Evolutionary conservation across 2,113 vertebrate species (phyloP), one percentile per base, ranked within the genome.

Genomic region (Pseudolaguvia tuberculata): DNA sequence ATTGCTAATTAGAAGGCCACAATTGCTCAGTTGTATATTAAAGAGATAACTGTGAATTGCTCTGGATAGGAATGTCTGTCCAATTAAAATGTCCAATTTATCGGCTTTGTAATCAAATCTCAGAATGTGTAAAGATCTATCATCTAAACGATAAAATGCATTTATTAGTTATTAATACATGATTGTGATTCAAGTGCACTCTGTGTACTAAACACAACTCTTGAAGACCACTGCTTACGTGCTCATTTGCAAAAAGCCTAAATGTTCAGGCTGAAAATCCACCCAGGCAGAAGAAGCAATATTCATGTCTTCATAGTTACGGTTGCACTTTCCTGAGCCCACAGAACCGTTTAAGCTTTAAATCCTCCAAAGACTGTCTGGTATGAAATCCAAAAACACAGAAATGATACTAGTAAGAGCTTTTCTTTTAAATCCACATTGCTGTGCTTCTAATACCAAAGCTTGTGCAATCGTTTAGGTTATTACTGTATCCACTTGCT

Each of bases 401-500:
- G 45, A 50, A 50, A 50, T 50, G 45, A 27, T 15, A 20, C 45
- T 20, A 12, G 15, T 5, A 17, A 2, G 23, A 50, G 15, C 23
- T 50, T 50, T 67, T 4, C 21, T 47, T 17, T 14, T 47, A 66
- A 65, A 66, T 48, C 42, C 45, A 29, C 45, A 29, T 29, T 12
- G 7, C 12, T 29, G 23, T 67, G 6, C 35, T 23, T 5, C 3
- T 27, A 20, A 45, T 27, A 11, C 69, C 2, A 20, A 58, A 71
- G n/a, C 14, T 47, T n/a, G 72, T 56, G n/a, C 25, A 20, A 45
- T 63, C 15, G 1, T 77, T 45, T n/a, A 25, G 31, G 6, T 70
- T 20, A 31, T 61, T 76, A 27, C 45, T 70, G 15, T 25, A n/a
- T 42, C 13, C 15, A 45, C 58, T 75, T 53, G 27, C 47, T 70